Percentiles rank a stretch among this genome's conserved stretches.
Evolutionary conservation across 2,888 invertebrate genomes (phyloP).

Genomic region (Thyatira batis): DNA sequence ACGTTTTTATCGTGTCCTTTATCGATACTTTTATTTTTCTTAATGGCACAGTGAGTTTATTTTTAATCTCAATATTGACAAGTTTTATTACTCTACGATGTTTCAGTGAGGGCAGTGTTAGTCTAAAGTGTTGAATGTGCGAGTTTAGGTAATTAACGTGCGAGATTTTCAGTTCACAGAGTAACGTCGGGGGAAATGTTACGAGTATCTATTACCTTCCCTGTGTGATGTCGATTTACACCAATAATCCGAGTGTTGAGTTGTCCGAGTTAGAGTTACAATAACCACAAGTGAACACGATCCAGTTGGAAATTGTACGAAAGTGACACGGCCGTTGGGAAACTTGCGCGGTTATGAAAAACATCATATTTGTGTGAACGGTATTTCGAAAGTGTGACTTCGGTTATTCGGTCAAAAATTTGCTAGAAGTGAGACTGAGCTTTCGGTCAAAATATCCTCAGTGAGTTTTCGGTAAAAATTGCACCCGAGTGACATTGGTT

Average conservation of each 20-base stretch:
- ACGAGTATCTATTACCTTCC: constrained; percentile 73
- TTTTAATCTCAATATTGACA: constrained; percentile 24
- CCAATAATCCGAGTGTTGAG: constrained; percentile 63
- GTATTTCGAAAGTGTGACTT: constrained; percentile 50
- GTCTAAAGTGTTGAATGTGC: constrained; percentile 43
- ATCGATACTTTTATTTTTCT: constrained; percentile 45
- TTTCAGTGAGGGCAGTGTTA: constrained; percentile 42
- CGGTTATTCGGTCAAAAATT: constrained; percentile 30
- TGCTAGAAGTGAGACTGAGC: not conserved
- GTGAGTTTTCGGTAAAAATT: not conserved
- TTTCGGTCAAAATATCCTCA: not conserved
- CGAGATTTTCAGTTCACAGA: constrained; percentile 72
- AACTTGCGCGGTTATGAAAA: constrained; percentile 72
- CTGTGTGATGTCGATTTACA: constrained; percentile 69
- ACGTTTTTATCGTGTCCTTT: constrained; percentile 43
- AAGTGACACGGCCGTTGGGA: constrained; percentile 73
- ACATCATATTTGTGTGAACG: constrained; percentile 54
- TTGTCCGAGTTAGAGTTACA: constrained; percentile 66
- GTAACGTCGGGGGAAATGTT: constrained; percentile 62
- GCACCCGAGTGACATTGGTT: not conserved
- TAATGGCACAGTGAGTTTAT: constrained; percentile 24
- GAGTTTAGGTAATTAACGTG: constrained; percentile 47
- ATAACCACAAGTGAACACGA: constrained; percentile 78
- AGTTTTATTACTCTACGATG: constrained; percentile 47
- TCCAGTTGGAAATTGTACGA: constrained; percentile 66